Evolutionary conservation across 1,140 invertebrate genomes (phyloP).

Genomic region (Trichonephila inaurata): DNA sequence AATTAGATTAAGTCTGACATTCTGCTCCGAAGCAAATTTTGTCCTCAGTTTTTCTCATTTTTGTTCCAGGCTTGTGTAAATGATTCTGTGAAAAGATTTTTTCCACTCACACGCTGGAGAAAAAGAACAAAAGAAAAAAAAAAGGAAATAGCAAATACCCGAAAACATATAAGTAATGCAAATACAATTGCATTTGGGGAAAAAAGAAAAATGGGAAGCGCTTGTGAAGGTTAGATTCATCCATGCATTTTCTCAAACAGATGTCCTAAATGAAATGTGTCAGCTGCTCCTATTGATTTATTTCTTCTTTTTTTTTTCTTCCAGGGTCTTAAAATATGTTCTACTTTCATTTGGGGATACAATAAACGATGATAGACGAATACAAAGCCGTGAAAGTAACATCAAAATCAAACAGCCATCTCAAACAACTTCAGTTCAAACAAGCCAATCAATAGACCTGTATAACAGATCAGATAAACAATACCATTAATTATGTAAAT

Average conservation of each 20-base stretch:
- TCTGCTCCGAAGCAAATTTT: slow-evolving; percentile 14
- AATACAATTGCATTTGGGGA: background rate
- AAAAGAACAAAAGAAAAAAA: background rate
- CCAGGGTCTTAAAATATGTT: too few relatives aligned
- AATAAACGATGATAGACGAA: too few relatives aligned
- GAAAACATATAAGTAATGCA: background rate
- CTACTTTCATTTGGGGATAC: too few relatives aligned
- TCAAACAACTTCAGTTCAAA: too few relatives aligned
- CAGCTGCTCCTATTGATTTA: background rate
- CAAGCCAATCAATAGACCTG: too few relatives aligned
- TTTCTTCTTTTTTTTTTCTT: too few relatives aligned
- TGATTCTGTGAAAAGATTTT: background rate
- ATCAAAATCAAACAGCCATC: too few relatives aligned
- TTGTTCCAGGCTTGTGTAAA: background rate
- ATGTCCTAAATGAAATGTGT: slow-evolving; percentile 53
- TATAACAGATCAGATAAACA: too few relatives aligned
- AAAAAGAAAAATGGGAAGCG: background rate
- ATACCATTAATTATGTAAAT: too few relatives aligned
- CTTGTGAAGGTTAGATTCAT: slow-evolving; percentile 1
- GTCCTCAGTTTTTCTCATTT: background rate
- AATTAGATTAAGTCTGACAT: slow-evolving; percentile 34
- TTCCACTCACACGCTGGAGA: background rate
- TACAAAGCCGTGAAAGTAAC: too few relatives aligned
- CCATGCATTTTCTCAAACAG: background rate
- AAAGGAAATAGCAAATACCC: background rate